Evolutionary conservation across 2,888 invertebrate species (phyloP).

Genomic region (Cerastis leucographa): DNA sequence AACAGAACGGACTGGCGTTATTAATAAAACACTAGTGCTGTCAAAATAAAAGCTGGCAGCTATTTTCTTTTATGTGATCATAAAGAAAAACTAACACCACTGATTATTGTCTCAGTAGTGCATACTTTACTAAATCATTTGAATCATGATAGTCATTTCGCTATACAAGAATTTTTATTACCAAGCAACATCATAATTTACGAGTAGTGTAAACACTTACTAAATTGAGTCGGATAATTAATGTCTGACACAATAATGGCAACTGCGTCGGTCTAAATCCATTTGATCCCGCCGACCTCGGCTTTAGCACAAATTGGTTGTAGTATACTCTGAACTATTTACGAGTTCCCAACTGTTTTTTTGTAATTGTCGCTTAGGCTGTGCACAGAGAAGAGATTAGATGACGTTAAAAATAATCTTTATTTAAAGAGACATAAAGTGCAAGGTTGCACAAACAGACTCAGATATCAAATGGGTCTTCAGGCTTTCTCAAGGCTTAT

Average conservation of each 20-base stretch:
- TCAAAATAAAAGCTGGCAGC: neutral
- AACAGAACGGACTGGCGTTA: neutral
- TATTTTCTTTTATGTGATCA: neutral
- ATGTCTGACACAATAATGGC: conserved; percentile 28
- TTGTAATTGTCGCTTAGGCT: neutral
- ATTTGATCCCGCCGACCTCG: conserved; percentile 59
- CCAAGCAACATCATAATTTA: conserved; percentile 2
- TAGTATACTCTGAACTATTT: conserved; percentile 18
- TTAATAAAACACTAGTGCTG: neutral
- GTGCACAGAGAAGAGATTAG: neutral
- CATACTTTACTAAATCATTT: neutral
- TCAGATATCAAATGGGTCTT: neutral
- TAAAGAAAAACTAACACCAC: neutral
- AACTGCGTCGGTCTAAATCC: conserved; percentile 43
- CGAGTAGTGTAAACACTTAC: conserved; percentile 2
- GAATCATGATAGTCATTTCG: neutral
- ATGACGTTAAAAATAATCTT: no score
- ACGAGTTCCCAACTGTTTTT: conserved; percentile 1
- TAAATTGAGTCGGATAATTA: conserved; percentile 9
- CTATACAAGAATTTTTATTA: conserved; percentile 17
- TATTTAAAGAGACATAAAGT: neutral
- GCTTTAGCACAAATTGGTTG: conserved; percentile 44
- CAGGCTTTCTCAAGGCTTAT: neutral
- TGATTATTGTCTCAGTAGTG: neutral
- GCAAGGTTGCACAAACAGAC: neutral